Base-by-base conservation (phyloP, 64 coral and sea anemone genomes). In the Astreopora myriophthalma region DNA sequence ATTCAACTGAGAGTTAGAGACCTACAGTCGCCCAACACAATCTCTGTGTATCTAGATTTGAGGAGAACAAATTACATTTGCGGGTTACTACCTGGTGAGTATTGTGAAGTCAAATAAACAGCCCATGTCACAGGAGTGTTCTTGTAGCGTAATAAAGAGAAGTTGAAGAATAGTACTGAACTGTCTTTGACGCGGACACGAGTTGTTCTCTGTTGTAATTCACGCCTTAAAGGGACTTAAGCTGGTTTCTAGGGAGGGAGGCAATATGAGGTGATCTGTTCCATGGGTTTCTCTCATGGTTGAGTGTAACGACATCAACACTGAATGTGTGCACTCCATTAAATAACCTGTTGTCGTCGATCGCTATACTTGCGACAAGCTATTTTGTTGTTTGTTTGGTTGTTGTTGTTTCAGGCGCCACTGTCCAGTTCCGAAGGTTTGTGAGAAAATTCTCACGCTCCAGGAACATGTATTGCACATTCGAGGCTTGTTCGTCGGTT, bases 401-500 rank as follows among this genome's bases (percentile, higher is more conserved):
- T 64, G 12, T 2, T 64, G 34, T 30, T 48, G 29, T 51, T 71
- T 48, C 24, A 97, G 95, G 91, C 19, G 87, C 95, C 46, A 20
- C 90, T 69, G 73, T 97, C 34, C 80, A 86, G 12, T 86, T 93
- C 46, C 75, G 95, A 79, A 73, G 87, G 57, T 73, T 97, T 55
- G 91, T 93, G 14, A 79, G 89, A 28, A 93, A 93, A 71, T 75
- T 85, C 9, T 97, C 95, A 7, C 91, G 74, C 11, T 37, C 31
- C 26, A 87, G 80, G 30, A 97, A 97, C 69, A 36, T 90, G 22
- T 97, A 97, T 16, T 97, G 95, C 38, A 68, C 72, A 1, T 97
- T 97, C 75, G 95, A 90, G 42, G 92, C 91, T 1, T 97, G 95
- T 42, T 97, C 95, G 7, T 97, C 95, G 6, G 10, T 97, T 36